phyloP scores from a whole-genome alignment of 2,113 vertebrate genomes.

The Saguinus imperator region DNA sequence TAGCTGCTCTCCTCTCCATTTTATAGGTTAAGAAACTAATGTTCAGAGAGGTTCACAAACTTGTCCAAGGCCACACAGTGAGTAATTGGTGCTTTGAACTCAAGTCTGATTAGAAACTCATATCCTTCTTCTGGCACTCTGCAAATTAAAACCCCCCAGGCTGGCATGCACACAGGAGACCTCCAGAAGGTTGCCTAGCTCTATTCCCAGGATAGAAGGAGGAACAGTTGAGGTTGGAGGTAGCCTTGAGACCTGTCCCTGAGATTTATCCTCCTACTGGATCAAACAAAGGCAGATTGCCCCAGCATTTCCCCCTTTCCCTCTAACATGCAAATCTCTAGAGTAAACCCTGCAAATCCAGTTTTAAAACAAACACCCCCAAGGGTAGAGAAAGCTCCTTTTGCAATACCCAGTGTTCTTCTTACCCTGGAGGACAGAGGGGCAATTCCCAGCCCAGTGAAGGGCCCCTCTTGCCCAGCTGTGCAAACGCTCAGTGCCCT shows the following conservation, averaged over 20 bases:
- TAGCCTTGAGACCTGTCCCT: not conserved
- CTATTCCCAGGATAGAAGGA: not conserved
- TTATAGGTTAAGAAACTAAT: not conserved
- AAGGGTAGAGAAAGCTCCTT: not conserved
- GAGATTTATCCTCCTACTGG: not conserved
- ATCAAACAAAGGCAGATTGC: not conserved
- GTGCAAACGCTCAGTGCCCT: not conserved
- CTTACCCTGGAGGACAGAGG: not conserved
- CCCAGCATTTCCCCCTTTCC: not conserved
- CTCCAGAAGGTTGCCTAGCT: not conserved
- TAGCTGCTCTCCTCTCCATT: not conserved
- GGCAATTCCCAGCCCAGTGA: not conserved
- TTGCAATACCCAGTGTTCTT: not conserved
- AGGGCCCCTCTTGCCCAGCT: not conserved
- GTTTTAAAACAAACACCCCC: conserved; percentile 54
- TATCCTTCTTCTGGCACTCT: not conserved
- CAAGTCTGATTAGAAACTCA: not conserved
- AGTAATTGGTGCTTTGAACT: not conserved
- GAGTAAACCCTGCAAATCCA: conserved; percentile 41
- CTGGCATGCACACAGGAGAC: not conserved
- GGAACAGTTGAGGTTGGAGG: not conserved
- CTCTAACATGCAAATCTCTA: conserved; percentile 32
- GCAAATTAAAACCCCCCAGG: not conserved
- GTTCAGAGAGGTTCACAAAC: not conserved
- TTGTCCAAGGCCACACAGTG: not conserved